phyloP scores from a whole-genome alignment of 23 tunicate genomes.

The Diplosoma virens region DNA sequence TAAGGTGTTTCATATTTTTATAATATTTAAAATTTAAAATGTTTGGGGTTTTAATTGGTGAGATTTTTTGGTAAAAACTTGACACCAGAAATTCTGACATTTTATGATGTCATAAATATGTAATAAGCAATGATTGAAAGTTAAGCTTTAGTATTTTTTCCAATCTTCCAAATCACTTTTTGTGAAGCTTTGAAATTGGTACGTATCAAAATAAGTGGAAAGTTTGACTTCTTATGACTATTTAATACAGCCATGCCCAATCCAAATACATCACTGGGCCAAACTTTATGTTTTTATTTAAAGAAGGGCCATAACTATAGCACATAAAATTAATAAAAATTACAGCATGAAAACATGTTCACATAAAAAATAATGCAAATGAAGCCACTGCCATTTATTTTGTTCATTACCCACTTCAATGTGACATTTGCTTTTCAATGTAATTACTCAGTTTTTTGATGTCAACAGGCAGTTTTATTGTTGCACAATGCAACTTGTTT shows the following conservation, averaged over 20 bases:
- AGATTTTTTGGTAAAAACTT: no score
- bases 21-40: no score
- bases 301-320: neutral
- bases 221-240: no score
- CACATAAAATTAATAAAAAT: neutral
- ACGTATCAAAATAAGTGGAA: no score
- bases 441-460: neutral
- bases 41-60: no score
- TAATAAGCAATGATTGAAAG: no score
- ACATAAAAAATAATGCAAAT: neutral
- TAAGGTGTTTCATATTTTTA: no score
- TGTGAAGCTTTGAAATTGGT: no score
- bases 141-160: no score
- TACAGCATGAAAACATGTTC: neutral
- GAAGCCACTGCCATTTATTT: neutral
- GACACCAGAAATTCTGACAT: no score
- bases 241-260: neutral
- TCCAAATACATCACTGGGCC: neutral
- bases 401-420: neutral
- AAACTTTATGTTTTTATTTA: neutral
- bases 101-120: no score
- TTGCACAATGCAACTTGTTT: neutral
- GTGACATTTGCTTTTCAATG: neutral
- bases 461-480: neutral
- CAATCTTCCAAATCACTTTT: no score